These are phyloP conservation scores for Eupithecia vulgata DNA, from an alignment of 2,888 invertebrate genomes.

Conservation along the genomic window DNA sequence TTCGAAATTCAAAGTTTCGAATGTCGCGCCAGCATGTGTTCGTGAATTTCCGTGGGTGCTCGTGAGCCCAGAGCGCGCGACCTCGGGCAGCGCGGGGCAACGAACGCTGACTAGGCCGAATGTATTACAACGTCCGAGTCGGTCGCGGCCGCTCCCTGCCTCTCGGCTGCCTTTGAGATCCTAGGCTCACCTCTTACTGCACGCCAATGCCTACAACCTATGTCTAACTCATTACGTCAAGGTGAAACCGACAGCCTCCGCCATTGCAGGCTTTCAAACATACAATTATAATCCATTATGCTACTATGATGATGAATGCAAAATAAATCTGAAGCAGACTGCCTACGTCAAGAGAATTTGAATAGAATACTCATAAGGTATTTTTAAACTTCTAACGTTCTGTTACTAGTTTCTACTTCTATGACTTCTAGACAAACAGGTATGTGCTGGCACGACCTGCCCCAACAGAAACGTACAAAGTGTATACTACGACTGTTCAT, in stretches of 20 bases:
- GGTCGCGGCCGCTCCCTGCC: constrained; percentile 78
- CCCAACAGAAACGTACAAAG: background rate
- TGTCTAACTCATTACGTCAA: constrained; percentile 74
- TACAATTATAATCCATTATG: constrained; percentile 26
- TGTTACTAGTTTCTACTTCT: background rate
- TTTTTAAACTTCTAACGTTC: background rate
- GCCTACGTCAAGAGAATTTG: background rate
- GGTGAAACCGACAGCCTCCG: constrained; percentile 70
- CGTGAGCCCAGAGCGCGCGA: constrained; percentile 62
- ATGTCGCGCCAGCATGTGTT: constrained; percentile 27
- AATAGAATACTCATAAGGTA: background rate
- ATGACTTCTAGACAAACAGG: constrained; percentile 8
- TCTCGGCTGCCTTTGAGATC: constrained; percentile 78
- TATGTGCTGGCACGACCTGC: constrained; percentile 9
- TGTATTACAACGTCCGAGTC: constrained; percentile 82
- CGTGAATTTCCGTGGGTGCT: constrained; percentile 45
- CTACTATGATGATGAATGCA: constrained; percentile 23
- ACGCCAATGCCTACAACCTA: constrained; percentile 67
- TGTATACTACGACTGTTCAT: background rate
- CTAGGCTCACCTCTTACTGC: constrained; percentile 79
- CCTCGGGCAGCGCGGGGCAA: constrained; percentile 78
- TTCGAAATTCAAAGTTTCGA: constrained; percentile 45
- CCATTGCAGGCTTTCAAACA: constrained; percentile 43
- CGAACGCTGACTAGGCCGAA: constrained; percentile 83
- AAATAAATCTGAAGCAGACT: background rate